Conservation (phyloP, 2,797 vertebrate species). For the Rhabdophis nuchalis region DNA sequence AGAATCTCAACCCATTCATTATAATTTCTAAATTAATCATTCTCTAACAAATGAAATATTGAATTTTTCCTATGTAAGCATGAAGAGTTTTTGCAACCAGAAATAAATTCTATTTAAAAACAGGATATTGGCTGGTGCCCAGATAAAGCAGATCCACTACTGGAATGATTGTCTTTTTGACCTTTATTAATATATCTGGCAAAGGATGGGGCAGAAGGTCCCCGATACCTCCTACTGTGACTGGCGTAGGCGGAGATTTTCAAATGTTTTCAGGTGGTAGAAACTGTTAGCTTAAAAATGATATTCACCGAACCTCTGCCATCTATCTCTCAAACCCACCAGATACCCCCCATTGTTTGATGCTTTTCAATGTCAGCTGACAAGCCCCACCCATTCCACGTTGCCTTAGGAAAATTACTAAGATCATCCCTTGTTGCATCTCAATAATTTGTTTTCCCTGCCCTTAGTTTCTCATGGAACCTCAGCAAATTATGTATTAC, state of each 20-base stretch:
- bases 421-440: background rate
- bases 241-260: background rate
- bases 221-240: background rate
- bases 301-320: background rate
- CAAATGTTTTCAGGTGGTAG: background rate
- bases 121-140: background rate
- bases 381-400: background rate
- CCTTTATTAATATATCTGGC: background rate
- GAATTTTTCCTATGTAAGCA: background rate
- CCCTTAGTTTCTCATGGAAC: background rate
- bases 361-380: background rate
- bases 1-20: background rate
- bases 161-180: background rate
- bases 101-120: background rate
- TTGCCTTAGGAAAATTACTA: background rate
- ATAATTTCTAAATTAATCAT: background rate
- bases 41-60: background rate
- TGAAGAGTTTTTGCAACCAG: background rate
- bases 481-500: too few species aligned
- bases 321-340: background rate
- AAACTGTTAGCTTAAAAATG: background rate
- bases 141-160: background rate
- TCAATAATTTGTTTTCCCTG: background rate
- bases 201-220: background rate
- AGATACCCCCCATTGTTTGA: background rate